phyloP scores from a whole-genome alignment of 2,113 vertebrate species.

The Dascyllus trimaculatus region DNA sequence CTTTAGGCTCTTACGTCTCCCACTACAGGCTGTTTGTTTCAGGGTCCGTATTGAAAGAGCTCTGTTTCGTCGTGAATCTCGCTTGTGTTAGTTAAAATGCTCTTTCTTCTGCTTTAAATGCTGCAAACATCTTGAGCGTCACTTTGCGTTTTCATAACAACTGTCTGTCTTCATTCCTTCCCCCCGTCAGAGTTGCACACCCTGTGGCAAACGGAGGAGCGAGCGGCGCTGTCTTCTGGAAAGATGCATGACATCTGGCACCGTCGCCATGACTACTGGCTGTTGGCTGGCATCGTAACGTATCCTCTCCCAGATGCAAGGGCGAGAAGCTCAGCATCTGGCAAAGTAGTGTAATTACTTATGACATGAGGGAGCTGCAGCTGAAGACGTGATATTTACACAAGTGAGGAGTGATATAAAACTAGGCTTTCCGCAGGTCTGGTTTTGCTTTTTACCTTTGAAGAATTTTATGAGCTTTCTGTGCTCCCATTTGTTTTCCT shows the following conservation, averaged over 20 bases:
- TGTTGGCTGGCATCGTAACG: slow-evolving; percentile 97
- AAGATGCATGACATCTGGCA: slow-evolving; percentile 99
- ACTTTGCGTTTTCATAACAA: slow-evolving; percentile 15
- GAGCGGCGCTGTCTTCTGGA: slow-evolving; percentile 93
- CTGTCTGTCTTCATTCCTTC: slow-evolving; percentile 2
- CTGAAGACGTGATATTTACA: slow-evolving; percentile 36
- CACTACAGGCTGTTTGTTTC: not conserved
- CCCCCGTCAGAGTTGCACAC: slow-evolving; percentile 93
- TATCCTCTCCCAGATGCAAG: slow-evolving; percentile 86
- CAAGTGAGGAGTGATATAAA: slow-evolving; percentile 32
- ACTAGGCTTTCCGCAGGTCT: not conserved
- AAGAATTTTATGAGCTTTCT: slow-evolving; percentile 18
- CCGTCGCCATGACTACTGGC: slow-evolving; percentile 98
- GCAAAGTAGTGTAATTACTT: slow-evolving; percentile 35
- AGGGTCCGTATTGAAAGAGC: not conserved
- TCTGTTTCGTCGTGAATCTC: slow-evolving; percentile 12
- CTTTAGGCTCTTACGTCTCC: too few relatives aligned
- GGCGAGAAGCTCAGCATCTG: slow-evolving; percentile 25
- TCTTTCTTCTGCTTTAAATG: not conserved
- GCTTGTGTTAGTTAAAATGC: slow-evolving; percentile 6
- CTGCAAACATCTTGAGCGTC: slow-evolving; percentile 5
- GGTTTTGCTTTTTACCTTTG: slow-evolving; percentile 7
- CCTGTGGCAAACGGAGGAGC: slow-evolving; percentile 97
- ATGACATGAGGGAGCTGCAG: slow-evolving; percentile 16
- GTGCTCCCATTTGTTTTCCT: slow-evolving; percentile 40